phyloP scores from a whole-genome alignment of 1,140 invertebrate species.

The Ceratosolen solmsi region DNA sequence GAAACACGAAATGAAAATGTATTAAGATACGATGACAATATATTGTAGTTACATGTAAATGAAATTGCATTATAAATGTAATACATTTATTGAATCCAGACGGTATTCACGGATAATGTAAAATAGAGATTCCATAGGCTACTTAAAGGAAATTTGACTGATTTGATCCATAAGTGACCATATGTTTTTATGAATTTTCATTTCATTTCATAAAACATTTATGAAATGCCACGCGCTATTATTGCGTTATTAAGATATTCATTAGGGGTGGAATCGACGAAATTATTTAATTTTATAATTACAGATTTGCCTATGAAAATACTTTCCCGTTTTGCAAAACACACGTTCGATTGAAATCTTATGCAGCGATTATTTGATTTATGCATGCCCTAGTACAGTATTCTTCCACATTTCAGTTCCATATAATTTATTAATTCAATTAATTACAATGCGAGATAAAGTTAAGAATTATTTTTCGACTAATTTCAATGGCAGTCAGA shows the following conservation, averaged over 20 bases:
- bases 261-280: too few species aligned
- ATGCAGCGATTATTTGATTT: not conserved
- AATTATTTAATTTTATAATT: too few species aligned
- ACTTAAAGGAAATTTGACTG: not conserved
- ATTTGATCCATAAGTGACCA: too few species aligned
- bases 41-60: not conserved
- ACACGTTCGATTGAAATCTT: not conserved
- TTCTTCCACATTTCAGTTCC: not conserved
- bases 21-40: not conserved
- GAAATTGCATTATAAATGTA: not conserved
- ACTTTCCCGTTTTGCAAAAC: not conserved
- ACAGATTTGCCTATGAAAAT: not conserved
- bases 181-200: too few species aligned
- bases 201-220: too few species aligned
- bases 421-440: not conserved
- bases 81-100: not conserved
- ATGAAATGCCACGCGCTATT: too few species aligned
- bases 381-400: not conserved
- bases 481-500: conserved; percentile 1
- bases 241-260: too few species aligned
- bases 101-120: not conserved
- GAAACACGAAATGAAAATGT: conserved; percentile 9
- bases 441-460: not conserved
- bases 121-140: not conserved
- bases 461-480: not conserved